A percentile compares a stretch with the other conserved stretches of the same genome.
Conservation (phyloP, 2,113 vertebrate genomes). For the Odontesthes bonariensis region DNA sequence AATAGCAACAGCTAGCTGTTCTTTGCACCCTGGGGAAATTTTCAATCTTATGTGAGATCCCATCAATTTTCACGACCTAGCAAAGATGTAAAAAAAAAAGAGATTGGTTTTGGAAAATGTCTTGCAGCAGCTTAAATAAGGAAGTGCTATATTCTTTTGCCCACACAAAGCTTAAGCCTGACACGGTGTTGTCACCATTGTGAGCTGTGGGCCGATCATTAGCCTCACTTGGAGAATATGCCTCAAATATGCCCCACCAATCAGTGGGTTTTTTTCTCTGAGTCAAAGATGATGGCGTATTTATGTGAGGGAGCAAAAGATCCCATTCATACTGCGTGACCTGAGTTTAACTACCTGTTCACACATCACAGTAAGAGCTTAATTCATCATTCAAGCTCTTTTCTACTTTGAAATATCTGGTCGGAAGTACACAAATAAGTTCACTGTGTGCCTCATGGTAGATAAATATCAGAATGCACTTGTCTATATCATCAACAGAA, state of each 20-base stretch:
- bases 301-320: background rate
- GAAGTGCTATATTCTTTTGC: background rate
- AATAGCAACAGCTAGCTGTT: slow-evolving; percentile 39
- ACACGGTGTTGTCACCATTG: slow-evolving; percentile 18
- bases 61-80: slow-evolving; percentile 71
- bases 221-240: slow-evolving; percentile 1
- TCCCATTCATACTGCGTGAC: background rate
- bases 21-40: slow-evolving; percentile 47
- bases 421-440: background rate
- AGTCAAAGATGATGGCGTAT: slow-evolving; percentile 5
- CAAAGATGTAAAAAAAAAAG: background rate
- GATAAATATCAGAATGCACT: background rate
- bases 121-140: slow-evolving; percentile 10
- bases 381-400: background rate
- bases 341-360: background rate
- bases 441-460: background rate
- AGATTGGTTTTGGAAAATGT: slow-evolving; percentile 32
- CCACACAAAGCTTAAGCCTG: slow-evolving; percentile 3
- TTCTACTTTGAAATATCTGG: background rate
- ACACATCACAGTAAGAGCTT: slow-evolving; percentile 7
- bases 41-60: slow-evolving; percentile 70
- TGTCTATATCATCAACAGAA: background rate
- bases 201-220: slow-evolving; percentile 13
- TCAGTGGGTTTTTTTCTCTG: background rate
- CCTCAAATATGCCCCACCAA: background rate